These are phyloP conservation scores for Trochalopteron elliotii DNA, from an alignment of 2,113 vertebrate genomes.

Conservation along the genomic window DNA sequence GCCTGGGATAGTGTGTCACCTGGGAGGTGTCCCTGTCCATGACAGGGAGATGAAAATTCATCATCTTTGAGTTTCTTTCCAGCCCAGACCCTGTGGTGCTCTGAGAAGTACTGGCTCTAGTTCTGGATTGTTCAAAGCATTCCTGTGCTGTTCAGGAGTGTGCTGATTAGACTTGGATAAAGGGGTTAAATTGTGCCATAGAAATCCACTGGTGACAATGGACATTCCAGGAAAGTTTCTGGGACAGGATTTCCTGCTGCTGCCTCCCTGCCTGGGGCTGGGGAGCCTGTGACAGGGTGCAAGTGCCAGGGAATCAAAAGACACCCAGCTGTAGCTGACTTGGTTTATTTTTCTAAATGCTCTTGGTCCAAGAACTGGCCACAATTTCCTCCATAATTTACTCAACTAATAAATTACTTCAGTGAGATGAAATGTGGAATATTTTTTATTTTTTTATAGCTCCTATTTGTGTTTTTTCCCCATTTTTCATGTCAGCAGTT, in stretches of 20 bases:
- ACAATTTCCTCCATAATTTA: background rate
- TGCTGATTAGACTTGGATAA: background rate
- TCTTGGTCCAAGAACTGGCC: background rate
- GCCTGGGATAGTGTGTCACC: too few species aligned
- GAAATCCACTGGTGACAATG: background rate
- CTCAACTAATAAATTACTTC: background rate
- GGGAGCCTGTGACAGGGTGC: too few species aligned
- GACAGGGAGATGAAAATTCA: too few species aligned
- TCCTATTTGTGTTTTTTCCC: background rate
- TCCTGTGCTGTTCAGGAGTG: background rate
- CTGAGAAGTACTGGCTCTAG: background rate
- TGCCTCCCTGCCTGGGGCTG: background rate
- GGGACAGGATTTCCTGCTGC: fast-evolving
- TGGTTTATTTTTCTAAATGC: background rate
- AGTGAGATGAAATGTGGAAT: background rate
- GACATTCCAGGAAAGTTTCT: background rate
- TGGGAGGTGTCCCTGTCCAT: too few species aligned
- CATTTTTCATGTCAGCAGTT: background rate
- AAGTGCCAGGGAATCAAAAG: background rate
- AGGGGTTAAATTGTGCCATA: fast-evolving
- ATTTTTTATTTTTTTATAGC: background rate
- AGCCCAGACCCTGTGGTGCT: background rate
- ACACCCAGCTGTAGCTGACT: background rate
- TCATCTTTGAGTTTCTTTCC: background rate
- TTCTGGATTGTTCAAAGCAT: fast-evolving